phyloP scores from a whole-genome alignment of 1,140 invertebrate genomes.

The Eufriesea mexicana region DNA sequence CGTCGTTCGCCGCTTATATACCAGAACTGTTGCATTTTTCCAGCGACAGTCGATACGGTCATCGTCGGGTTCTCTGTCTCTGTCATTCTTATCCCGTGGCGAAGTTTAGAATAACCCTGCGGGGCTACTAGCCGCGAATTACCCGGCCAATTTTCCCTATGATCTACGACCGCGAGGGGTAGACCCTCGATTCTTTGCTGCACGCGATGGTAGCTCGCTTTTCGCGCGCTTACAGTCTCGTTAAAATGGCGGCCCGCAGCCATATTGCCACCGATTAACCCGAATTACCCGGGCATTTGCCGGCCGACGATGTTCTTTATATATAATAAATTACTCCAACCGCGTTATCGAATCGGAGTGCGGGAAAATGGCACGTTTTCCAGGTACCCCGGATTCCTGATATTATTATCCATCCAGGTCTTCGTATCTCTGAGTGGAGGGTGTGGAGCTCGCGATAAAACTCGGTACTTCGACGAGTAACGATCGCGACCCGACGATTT shows the following conservation, averaged over 20 bases:
- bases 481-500: background rate
- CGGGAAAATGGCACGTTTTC: background rate
- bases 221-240: no score
- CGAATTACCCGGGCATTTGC: constrained; percentile 15
- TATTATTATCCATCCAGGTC: background rate
- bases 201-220: no score
- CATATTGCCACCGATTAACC: no score
- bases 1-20: background rate
- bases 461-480: background rate
- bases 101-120: background rate
- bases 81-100: background rate
- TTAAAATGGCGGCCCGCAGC: no score
- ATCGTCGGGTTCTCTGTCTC: no score
- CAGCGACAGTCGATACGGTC: background rate
- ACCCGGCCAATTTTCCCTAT: background rate
- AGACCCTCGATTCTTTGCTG: no score
- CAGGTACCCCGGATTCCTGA: background rate
- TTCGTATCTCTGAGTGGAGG: background rate
- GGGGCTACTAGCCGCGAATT: background rate
- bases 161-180: background rate
- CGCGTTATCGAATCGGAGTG: constrained; percentile 1
- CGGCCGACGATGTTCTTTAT: background rate
- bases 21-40: background rate
- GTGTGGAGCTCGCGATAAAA: constrained; percentile 11
- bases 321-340: constrained; percentile 21